Evolutionary conservation across 2,113 vertebrate genomes (phyloP).

Genomic region (Menidia beryllina): DNA sequence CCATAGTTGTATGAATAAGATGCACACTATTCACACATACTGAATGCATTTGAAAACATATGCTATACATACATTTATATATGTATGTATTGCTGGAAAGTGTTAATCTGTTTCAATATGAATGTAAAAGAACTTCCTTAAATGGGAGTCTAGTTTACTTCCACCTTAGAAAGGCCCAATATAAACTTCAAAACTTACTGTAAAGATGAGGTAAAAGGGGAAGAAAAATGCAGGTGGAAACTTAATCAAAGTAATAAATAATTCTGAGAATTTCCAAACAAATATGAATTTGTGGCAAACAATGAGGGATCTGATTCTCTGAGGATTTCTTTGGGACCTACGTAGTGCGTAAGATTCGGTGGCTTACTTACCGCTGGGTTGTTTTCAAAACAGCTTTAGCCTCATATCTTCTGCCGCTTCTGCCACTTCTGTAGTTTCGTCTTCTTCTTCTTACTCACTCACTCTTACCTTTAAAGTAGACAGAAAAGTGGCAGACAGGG

Average conservation of each 20-base stretch:
- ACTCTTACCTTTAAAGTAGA: slow-evolving; percentile 72
- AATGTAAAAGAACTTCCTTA: neutral
- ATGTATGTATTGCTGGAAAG: too few species aligned
- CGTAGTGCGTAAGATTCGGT: slow-evolving; percentile 21
- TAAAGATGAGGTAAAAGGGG: neutral
- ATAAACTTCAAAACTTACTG: neutral
- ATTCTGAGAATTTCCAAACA: neutral
- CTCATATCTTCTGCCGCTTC: slow-evolving; percentile 82
- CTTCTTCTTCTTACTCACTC: slow-evolving; percentile 58
- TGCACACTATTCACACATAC: too few species aligned
- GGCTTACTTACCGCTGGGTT: slow-evolving; percentile 75
- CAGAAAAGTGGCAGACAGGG: slow-evolving; percentile 30
- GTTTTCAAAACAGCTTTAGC: slow-evolving; percentile 81
- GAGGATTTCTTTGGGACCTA: neutral
- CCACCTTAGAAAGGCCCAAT: slow-evolving; percentile 6
- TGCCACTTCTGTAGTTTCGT: slow-evolving; percentile 67
- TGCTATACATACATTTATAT: too few species aligned
- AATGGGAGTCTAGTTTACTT: slow-evolving; percentile 13
- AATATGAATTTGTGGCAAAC: slow-evolving; percentile 9
- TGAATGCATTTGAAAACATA: too few species aligned
- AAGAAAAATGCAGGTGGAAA: neutral
- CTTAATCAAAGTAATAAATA: neutral
- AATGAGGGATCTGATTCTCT: slow-evolving; percentile 22
- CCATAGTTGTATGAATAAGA: neutral
- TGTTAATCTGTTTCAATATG: neutral